A percentile compares a stretch with the other conserved stretches of the same genome.
These are phyloP conservation scores for Carlito syrichta DNA, from an alignment of 2,113 vertebrate species.

Conservation along the genomic window DNA sequence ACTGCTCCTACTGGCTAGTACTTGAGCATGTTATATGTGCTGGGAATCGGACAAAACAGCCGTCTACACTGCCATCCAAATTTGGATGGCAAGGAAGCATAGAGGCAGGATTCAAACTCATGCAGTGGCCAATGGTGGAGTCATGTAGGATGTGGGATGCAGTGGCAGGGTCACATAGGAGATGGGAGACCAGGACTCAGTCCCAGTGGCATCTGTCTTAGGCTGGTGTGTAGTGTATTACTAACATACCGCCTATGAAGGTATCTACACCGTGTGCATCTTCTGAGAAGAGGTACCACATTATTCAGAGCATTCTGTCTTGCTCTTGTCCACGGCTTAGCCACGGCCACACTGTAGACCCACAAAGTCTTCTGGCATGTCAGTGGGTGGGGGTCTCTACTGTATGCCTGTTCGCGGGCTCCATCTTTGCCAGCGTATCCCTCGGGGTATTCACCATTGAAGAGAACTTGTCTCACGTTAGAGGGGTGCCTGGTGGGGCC, in stretches of 20 bases:
- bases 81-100: fast-evolving
- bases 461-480: not conserved
- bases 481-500: no score
- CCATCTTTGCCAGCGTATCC: fast-evolving
- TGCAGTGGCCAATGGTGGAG: not conserved
- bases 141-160: no score
- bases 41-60: not conserved
- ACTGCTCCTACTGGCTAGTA: no score
- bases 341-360: fast-evolving
- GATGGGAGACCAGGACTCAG: not conserved
- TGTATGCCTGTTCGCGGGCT: fast-evolving
- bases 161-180: fast-evolving
- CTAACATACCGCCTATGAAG: fast-evolving
- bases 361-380: not conserved
- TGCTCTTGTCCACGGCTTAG: not conserved
- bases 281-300: not conserved
- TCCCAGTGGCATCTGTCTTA: fast-evolving
- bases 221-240: not conserved
- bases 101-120: not conserved
- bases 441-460: not conserved
- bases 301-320: fast-evolving
- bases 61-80: not conserved
- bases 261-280: not conserved
- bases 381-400: fast-evolving
- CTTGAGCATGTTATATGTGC: fast-evolving